A percentile compares a stretch with the other conserved stretches of the same genome.
phyloP scores from a whole-genome alignment of 1,140 invertebrate genomes.

The Laupala kohalensis region DNA sequence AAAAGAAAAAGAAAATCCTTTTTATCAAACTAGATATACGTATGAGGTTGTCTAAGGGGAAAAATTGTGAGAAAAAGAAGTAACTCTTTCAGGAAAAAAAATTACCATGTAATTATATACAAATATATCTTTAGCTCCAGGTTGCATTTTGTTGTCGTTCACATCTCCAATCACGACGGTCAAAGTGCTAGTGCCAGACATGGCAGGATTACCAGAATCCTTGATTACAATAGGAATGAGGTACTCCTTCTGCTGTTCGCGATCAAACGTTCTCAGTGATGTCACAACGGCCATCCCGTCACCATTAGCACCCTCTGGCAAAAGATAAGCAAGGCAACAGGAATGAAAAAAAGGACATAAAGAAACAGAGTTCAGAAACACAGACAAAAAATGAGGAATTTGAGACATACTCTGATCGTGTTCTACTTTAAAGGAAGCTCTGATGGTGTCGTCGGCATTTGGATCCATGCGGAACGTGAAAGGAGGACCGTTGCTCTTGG shows the following conservation, averaged over 20 bases:
- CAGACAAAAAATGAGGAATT: constrained; percentile 2
- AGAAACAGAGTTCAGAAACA: constrained; percentile 1
- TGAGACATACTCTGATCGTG: constrained; percentile 72
- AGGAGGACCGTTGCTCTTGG: constrained; percentile 86
- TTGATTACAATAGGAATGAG: constrained; percentile 88
- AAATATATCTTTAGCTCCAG: constrained; percentile 89
- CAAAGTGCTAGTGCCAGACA: constrained; percentile 88
- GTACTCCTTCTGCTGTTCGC: constrained; percentile 91
- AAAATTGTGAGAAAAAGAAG: background rate
- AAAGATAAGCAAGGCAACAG: constrained; percentile 10
- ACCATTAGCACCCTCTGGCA: constrained; percentile 78
- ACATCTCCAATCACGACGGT: constrained; percentile 92
- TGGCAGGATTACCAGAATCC: constrained; percentile 72
- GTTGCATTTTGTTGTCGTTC: constrained; percentile 95
- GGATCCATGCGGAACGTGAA: constrained; percentile 88
- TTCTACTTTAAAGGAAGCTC: constrained; percentile 86
- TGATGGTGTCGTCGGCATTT: constrained; percentile 80
- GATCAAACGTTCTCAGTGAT: constrained; percentile 79
- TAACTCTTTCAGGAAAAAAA: background rate
- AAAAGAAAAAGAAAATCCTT: constrained; percentile 8
- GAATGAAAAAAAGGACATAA: background rate
- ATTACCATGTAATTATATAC: constrained; percentile 83
- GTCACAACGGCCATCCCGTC: constrained; percentile 91
- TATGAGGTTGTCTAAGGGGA: background rate
- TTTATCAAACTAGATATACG: too few relatives aligned